phyloP scores from a whole-genome alignment of 2,113 vertebrate species.

The Phyllostomus hastatus region DNA sequence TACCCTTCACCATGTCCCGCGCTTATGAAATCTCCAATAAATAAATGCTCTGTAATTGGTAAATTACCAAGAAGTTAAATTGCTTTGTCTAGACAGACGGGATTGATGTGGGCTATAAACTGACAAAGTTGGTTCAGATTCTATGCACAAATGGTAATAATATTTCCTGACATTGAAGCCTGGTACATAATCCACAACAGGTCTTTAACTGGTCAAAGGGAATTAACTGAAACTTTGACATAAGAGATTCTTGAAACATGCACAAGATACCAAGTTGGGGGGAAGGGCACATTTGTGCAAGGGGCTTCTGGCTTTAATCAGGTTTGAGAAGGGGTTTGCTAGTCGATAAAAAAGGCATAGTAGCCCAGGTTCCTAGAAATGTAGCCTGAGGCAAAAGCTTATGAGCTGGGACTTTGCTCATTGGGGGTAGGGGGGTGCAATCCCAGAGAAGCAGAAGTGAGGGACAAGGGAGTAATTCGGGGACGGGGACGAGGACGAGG shows the following conservation, averaged over 20 bases:
- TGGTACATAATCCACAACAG: background rate
- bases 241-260: background rate
- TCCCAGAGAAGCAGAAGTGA: background rate
- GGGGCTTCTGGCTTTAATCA: background rate
- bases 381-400: background rate
- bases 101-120: slow-evolving; percentile 31
- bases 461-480: background rate
- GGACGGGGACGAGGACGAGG: background rate
- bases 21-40: slow-evolving; percentile 41
- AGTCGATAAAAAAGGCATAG: background rate
- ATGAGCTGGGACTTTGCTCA: background rate
- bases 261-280: background rate
- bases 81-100: slow-evolving; percentile 53
- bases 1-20: background rate
- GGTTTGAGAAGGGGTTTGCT: background rate
- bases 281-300: background rate
- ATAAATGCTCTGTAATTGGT: slow-evolving; percentile 21
- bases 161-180: background rate
- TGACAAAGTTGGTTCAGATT: slow-evolving; percentile 25
- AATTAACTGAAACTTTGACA: background rate
- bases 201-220: background rate
- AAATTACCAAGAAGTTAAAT: slow-evolving; percentile 53
- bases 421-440: background rate
- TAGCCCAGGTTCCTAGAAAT: background rate
- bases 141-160: background rate